These are phyloP conservation scores for Drosophila atroscutellata DNA, from an alignment of 2,888 invertebrate genomes.

Conservation along the genomic window DNA sequence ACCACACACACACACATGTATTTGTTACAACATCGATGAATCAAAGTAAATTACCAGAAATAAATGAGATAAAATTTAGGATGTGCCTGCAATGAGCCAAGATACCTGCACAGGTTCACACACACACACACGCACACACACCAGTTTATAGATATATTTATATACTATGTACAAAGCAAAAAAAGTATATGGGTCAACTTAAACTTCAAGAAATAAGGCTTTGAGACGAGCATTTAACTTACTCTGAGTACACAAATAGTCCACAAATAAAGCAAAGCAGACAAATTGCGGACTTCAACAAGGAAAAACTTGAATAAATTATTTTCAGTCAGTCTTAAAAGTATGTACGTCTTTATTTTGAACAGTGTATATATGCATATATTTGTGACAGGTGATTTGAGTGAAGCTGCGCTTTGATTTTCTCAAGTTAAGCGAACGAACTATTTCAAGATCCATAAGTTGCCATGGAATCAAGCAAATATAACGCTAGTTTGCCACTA, in stretches of 20 bases:
- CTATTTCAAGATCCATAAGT: conserved; percentile 13
- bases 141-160: background rate
- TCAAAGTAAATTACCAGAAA: conserved; percentile 80
- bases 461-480: conserved; percentile 33
- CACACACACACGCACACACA: background rate
- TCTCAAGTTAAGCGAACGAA: conserved; percentile 33
- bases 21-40: conserved; percentile 79
- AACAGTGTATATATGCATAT: background rate
- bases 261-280: background rate
- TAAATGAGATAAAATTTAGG: conserved; percentile 79
- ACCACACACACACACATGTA: conserved; percentile 27
- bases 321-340: background rate
- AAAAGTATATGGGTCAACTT: background rate
- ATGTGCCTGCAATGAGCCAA: conserved; percentile 44
- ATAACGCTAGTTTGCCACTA: conserved; percentile 43
- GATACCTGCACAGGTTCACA: conserved; percentile 33
- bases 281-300: background rate
- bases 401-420: conserved; percentile 45
- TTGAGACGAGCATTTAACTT: background rate
- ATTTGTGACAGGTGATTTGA: background rate
- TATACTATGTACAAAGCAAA: background rate
- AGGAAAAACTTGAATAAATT: background rate
- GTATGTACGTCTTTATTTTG: background rate
- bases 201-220: background rate
- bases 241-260: too few relatives aligned